phyloP scores from a whole-genome alignment of 2,113 vertebrate genomes.

The Myotis brandtii region DNA sequence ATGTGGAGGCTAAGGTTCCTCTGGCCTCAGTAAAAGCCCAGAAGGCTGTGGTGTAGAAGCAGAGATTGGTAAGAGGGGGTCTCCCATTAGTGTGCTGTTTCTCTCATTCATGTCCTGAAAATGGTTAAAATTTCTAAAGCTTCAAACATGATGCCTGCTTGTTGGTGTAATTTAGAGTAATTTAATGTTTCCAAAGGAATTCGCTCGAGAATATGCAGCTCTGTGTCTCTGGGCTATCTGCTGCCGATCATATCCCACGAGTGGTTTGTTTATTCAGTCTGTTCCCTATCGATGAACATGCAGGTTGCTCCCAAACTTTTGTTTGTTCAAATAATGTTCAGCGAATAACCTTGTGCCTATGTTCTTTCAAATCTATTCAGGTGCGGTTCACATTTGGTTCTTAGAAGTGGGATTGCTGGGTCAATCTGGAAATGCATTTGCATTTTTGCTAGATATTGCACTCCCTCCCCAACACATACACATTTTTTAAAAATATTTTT shows the following conservation, averaged over 20 bases:
- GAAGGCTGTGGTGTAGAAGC: not conserved
- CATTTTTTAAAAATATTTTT: too few species aligned
- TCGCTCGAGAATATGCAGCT: not conserved
- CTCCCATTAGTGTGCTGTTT: not conserved
- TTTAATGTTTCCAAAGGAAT: conserved; percentile 31
- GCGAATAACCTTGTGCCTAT: conserved; percentile 4
- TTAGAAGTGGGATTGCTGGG: conserved; percentile 15
- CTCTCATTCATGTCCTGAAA: conserved; percentile 37
- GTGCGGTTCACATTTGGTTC: conserved; percentile 19
- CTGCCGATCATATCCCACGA: not conserved
- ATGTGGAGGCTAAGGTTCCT: not conserved
- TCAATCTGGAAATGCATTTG: not conserved
- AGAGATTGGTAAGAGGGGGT: not conserved
- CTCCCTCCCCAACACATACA: not conserved
- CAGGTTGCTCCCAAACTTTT: not conserved
- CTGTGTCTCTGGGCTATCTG: not conserved
- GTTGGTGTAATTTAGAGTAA: not conserved
- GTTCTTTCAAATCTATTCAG: conserved; percentile 17
- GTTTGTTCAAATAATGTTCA: conserved; percentile 38
- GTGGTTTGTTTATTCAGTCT: conserved; percentile 34
- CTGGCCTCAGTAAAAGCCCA: conserved; percentile 7
- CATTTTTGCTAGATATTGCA: not conserved
- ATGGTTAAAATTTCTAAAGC: conserved; percentile 29
- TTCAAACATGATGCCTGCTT: not conserved
- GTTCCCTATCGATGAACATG: conserved; percentile 16